A percentile compares a stretch with the other conserved stretches of the same genome.
Evolutionary conservation across 2,888 invertebrate genomes (phyloP).

Genomic region (Caenorhabditis zanzibari): DNA sequence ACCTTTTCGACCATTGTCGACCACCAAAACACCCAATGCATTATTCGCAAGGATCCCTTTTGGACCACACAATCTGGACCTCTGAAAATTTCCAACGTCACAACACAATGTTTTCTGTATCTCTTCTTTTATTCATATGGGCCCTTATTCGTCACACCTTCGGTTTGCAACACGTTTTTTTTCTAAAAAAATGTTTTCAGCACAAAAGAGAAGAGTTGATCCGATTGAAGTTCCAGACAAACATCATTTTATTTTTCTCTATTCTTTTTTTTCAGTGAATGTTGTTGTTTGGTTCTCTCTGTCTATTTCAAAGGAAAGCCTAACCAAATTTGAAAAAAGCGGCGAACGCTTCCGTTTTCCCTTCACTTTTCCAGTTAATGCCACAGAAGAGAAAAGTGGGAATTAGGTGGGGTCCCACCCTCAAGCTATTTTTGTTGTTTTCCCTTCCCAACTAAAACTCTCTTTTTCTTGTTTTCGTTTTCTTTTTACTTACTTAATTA

Average conservation of each 20-base stretch:
- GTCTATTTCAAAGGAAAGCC: constrained; percentile 12
- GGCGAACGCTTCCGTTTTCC: constrained; percentile 15
- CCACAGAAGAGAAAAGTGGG: neutral
- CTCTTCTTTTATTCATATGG: constrained; percentile 37
- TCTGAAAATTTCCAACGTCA: constrained; percentile 11
- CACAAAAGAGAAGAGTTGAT: constrained; percentile 4
- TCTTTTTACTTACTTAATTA: constrained; percentile 29
- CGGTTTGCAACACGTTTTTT: neutral
- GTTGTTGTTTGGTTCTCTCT: constrained; percentile 12
- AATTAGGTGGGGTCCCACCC: constrained; percentile 15
- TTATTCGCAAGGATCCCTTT: neutral
- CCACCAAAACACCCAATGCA: neutral
- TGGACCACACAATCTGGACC: neutral
- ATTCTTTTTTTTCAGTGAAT: neutral
- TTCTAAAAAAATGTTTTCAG: neutral
- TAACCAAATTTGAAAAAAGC: constrained; percentile 41
- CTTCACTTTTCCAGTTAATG: constrained; percentile 19
- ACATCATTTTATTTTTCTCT: constrained; percentile 1
- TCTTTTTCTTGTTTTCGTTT: constrained; percentile 22
- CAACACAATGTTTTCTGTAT: constrained; percentile 20
- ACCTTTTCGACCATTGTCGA: too few species aligned
- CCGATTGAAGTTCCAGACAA: constrained; percentile 4
- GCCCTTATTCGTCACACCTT: neutral
- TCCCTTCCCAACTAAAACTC: neutral
- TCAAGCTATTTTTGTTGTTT: constrained; percentile 1